phyloP scores from a whole-genome alignment of 2,113 vertebrate species.

The Daphoenositta chrysoptera region DNA sequence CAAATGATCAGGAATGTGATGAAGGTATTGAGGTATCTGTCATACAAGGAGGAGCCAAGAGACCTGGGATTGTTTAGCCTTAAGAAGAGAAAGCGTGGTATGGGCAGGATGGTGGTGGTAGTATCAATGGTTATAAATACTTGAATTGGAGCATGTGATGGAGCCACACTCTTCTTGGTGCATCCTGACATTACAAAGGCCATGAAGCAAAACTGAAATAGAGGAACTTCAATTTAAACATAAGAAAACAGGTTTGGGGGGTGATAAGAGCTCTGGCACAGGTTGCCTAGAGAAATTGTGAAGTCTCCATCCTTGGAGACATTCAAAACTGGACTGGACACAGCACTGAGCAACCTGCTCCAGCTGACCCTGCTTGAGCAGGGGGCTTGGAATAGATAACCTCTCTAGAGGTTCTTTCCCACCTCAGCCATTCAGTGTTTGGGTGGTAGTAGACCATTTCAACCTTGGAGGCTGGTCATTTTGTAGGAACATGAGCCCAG shows the following conservation, averaged over 20 bases:
- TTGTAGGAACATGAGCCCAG: neutral
- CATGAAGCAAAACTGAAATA: neutral
- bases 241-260: neutral
- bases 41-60: neutral
- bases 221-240: neutral
- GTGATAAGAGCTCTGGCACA: neutral
- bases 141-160: neutral
- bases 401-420: neutral
- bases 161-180: neutral
- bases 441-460: neutral
- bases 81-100: neutral
- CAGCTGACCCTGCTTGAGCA: neutral
- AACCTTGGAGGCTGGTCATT: neutral
- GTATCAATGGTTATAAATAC: neutral
- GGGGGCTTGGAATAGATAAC: neutral
- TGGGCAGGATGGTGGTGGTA: neutral
- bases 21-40: neutral
- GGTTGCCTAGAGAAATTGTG: neutral
- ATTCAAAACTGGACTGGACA: neutral
- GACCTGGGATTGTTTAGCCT: neutral
- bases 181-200: neutral
- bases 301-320: neutral
- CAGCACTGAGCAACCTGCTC: neutral
- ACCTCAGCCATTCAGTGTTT: neutral
- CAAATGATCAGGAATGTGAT: neutral